Percentiles rank a stretch among this genome's conserved stretches.
phyloP scores from a whole-genome alignment of 2,888 invertebrate species.

The Cheilosia variabilis region DNA sequence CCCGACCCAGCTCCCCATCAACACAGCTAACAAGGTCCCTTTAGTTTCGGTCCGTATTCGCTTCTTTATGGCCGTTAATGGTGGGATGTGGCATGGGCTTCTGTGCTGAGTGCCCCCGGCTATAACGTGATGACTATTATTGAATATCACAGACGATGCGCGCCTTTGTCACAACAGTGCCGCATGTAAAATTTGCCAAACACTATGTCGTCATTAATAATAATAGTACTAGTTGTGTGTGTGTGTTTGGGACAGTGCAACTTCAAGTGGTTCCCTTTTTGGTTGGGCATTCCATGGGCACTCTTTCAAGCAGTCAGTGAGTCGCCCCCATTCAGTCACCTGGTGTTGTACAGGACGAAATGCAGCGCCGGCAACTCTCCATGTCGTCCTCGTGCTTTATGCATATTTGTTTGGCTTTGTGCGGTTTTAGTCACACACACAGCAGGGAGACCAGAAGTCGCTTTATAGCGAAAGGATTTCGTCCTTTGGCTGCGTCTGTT shows the following conservation, averaged over 20 bases:
- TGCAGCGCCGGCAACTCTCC: constrained; percentile 35
- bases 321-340: constrained; percentile 40
- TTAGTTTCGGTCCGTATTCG: constrained; percentile 22
- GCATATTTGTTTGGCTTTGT: constrained; percentile 71
- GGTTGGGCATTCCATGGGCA: constrained; percentile 17
- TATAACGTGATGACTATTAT: constrained; percentile 11
- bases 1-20: constrained; percentile 14
- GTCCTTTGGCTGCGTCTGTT: constrained; percentile 1
- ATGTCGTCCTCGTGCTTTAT: constrained; percentile 39
- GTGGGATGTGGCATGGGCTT: background rate
- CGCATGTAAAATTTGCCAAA: constrained; percentile 50
- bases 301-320: constrained; percentile 23
- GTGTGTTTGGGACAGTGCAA: constrained; percentile 37
- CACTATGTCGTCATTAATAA: constrained; percentile 57
- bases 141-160: constrained; percentile 32
- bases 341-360: constrained; percentile 27
- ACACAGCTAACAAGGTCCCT: constrained; percentile 1
- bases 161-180: constrained; percentile 16
- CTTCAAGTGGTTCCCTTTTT: constrained; percentile 50
- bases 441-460: constrained; percentile 46
- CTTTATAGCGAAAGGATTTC: constrained; percentile 54
- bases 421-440: constrained; percentile 63
- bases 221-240: constrained; percentile 15
- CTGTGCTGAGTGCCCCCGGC: constrained; percentile 20
- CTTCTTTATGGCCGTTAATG: constrained; percentile 38